phyloP scores from a whole-genome alignment of 2,113 vertebrate species.

The Bubo scandiacus region DNA sequence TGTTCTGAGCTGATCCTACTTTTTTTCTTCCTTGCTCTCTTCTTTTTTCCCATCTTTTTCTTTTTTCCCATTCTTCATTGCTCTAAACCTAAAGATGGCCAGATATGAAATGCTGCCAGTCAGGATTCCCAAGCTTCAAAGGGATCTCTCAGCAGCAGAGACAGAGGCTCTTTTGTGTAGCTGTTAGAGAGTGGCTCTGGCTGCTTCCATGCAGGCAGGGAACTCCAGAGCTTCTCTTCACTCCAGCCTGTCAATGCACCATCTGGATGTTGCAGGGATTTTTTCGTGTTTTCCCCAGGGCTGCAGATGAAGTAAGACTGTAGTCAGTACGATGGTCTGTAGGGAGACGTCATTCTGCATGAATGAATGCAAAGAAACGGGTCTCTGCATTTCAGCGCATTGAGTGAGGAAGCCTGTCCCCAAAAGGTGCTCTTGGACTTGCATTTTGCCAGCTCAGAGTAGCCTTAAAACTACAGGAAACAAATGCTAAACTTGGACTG shows the following conservation, averaged over 20 bases:
- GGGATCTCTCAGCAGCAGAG: constrained; percentile 28
- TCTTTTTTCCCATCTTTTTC: constrained; percentile 28
- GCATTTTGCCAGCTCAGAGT: not conserved
- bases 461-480: not conserved
- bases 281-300: constrained; percentile 9
- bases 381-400: not conserved
- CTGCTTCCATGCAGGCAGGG: constrained; percentile 27
- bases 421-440: not conserved
- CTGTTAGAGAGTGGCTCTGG: constrained; percentile 32
- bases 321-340: not conserved
- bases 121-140: constrained; percentile 73
- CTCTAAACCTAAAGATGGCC: constrained; percentile 62
- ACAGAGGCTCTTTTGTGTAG: constrained; percentile 73
- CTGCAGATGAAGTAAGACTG: constrained; percentile 4
- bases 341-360: not conserved
- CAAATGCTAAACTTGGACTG: not conserved
- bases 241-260: constrained; percentile 24
- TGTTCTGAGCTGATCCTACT: not conserved
- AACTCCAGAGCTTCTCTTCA: constrained; percentile 24
- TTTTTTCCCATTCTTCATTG: constrained; percentile 47
- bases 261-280: constrained; percentile 18
- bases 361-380: not conserved
- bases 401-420: not conserved
- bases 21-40: not conserved
- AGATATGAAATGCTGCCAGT: constrained; percentile 69